Evolutionary conservation across 2,797 vertebrate genomes (phyloP), one percentile per base, ranked within the genome.

Genomic region (Mormyrus proboscirostris): DNA sequence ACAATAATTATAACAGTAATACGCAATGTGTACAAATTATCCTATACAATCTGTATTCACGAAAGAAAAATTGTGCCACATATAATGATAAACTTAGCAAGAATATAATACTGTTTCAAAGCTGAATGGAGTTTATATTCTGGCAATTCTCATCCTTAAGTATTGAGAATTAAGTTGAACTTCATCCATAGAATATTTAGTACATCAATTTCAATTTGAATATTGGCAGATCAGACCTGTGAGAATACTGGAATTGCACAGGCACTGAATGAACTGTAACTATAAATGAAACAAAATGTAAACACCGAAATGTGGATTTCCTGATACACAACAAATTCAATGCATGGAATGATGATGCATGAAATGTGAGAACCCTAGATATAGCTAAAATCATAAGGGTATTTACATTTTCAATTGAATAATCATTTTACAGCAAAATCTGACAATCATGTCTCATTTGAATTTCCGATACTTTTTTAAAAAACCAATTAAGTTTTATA

Each of bases 1-100:
- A 89, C 86, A 94, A 93, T 90, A 91, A 92, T 91, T 90, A 87
- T 90, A 91, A 94, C 93, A 94, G 91, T 93, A 93, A 93, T 94
- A 92, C 88, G 90, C 92, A 91, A 91, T 91, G 93, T 92, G 90
- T 93, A 93, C 92, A 92, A 79, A 92, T 93, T 91, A 93, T 92
- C 92, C 90, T 91, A 92, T 91, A 93, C 93, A 94, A 92, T 90
- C 84, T 91, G 90, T 87, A 90, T 86, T 89, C 62, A 92, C 84
- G 86, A 89, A 79, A 88, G 50, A 91, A 89, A 92, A 90, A 73
- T 76, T 90, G 89, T 90, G 88, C 89, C 89, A 89, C 88, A 89
- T 87, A 90, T 44, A 59, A 79, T 88, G 88, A 65, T 90, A 88
- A 89, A 89, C 88, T 85, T 90, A 79, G 47, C 50, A 87, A 90